These are phyloP conservation scores for Gastrophysa polygoni DNA, from an alignment of 2,888 invertebrate genomes.

Conservation along the genomic window DNA sequence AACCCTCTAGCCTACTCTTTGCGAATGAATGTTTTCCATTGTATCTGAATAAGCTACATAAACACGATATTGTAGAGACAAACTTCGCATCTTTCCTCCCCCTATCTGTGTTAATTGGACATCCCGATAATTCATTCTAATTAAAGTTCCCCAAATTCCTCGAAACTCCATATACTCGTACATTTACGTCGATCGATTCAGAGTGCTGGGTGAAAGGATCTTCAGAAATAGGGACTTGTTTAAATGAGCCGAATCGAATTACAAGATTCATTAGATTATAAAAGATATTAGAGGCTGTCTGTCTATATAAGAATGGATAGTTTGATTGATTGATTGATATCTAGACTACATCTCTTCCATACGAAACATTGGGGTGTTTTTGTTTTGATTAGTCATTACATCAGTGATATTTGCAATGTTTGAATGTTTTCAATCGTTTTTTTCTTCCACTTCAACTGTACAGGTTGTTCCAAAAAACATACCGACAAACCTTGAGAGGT, in stretches of 20 bases:
- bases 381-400: too few relatives aligned
- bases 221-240: neutral
- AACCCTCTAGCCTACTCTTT: too few relatives aligned
- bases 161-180: slow-evolving; percentile 22
- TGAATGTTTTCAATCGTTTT: too few relatives aligned
- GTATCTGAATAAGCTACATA: too few relatives aligned
- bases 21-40: too few relatives aligned
- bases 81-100: slow-evolving; percentile 10
- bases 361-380: too few relatives aligned
- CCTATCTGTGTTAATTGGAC: slow-evolving; percentile 44
- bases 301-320: neutral
- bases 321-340: neutral
- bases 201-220: too few relatives aligned
- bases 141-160: slow-evolving; percentile 40
- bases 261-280: neutral
- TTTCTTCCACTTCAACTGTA: too few relatives aligned
- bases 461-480: too few relatives aligned
- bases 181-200: neutral
- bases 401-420: too few relatives aligned
- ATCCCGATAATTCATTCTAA: slow-evolving; percentile 45
- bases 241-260: neutral
- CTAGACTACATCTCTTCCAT: too few relatives aligned
- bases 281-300: neutral
- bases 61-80: neutral
- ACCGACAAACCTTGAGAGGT: too few relatives aligned